These are phyloP conservation scores for Chromobotia macracanthus DNA, from an alignment of 2,797 vertebrate species.

Conservation along the genomic window DNA sequence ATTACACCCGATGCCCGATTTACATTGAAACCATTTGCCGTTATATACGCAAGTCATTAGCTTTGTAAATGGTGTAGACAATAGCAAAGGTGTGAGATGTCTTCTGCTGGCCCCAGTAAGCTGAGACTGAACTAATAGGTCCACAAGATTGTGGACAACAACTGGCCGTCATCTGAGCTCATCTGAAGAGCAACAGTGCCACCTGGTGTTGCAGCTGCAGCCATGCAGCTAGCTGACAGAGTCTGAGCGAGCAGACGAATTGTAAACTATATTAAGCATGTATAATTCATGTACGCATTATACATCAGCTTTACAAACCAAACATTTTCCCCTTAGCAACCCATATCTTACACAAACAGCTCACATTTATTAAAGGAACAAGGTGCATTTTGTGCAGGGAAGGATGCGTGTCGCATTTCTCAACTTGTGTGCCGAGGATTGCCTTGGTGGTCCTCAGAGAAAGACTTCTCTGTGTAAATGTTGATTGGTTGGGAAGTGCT, in stretches of 20 bases:
- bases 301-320: conserved; percentile 63
- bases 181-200: conserved; percentile 74
- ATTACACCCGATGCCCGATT: conserved; percentile 77
- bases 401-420: conserved; percentile 38
- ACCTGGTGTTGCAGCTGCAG: conserved; percentile 64
- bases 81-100: conserved; percentile 71
- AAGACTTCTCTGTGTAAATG: conserved; percentile 43
- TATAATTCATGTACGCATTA: conserved; percentile 71
- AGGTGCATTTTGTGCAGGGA: conserved; percentile 47
- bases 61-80: conserved; percentile 78
- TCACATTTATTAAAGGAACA: conserved; percentile 55
- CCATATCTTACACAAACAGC: conserved; percentile 58
- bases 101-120: conserved; percentile 71
- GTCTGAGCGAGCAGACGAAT: conserved; percentile 47
- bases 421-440: conserved; percentile 33
- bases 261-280: conserved; percentile 64
- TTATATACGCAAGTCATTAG: conserved; percentile 81
- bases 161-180: conserved; percentile 32
- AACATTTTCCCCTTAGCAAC: conserved; percentile 63
- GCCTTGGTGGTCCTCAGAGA: conserved; percentile 26
- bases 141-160: conserved; percentile 57
- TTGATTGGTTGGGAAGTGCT: conserved; percentile 29
- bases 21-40: conserved; percentile 76
- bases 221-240: conserved; percentile 24
- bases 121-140: conserved; percentile 70